phyloP scores from a whole-genome alignment of 2,113 vertebrate genomes.

The Brachypteracias leptosomus region DNA sequence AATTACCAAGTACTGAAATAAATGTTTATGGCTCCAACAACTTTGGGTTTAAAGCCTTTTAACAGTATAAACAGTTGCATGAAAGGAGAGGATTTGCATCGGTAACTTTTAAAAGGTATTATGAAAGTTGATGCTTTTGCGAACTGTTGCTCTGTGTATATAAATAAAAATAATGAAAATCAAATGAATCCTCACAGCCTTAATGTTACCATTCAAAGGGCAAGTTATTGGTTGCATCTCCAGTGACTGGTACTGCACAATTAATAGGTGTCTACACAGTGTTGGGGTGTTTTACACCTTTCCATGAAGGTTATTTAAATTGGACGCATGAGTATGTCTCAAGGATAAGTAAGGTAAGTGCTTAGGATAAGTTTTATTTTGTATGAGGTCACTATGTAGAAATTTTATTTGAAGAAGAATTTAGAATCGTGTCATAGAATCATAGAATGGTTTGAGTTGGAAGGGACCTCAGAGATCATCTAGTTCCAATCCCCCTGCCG shows the following conservation, averaged over 20 bases:
- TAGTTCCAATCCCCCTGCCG: too few species aligned
- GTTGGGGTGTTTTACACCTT: background rate
- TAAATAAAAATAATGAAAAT: background rate
- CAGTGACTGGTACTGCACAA: too few species aligned
- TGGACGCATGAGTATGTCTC: background rate
- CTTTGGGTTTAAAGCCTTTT: background rate
- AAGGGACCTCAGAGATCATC: too few species aligned
- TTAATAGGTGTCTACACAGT: background rate
- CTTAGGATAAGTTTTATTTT: background rate
- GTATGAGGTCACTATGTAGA: background rate
- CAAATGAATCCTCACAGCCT: background rate
- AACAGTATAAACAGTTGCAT: background rate
- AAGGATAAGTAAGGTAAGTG: background rate
- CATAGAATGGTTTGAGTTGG: too few species aligned
- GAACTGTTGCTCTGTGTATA: background rate
- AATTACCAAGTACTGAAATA: background rate
- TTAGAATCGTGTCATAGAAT: too few species aligned
- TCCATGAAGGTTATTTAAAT: background rate
- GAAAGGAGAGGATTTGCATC: background rate
- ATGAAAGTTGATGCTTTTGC: background rate
- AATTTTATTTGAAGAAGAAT: background rate
- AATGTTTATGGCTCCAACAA: background rate
- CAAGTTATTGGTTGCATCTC: background rate
- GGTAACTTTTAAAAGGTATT: background rate
- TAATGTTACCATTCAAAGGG: background rate